These are phyloP conservation scores for Platichthys stellatus DNA, from an alignment of 2,113 vertebrate species.

Conservation along the genomic window DNA sequence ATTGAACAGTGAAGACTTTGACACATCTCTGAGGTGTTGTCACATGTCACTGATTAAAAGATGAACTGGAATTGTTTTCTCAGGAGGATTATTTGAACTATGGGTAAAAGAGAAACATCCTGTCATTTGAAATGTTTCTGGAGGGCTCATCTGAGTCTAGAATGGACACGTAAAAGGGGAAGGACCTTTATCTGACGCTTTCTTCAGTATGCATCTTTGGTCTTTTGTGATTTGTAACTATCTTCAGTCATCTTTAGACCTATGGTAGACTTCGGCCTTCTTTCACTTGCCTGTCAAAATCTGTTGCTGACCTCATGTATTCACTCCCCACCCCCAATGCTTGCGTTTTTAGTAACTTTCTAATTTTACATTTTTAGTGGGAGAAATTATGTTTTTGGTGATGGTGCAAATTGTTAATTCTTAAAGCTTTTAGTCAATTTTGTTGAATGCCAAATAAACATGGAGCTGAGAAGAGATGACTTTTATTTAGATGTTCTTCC, in stretches of 20 bases:
- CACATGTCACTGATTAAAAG: constrained; percentile 44
- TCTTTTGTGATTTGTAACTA: constrained; percentile 68
- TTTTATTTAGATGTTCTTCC: background rate
- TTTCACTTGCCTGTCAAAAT: constrained; percentile 30
- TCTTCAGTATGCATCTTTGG: constrained; percentile 69
- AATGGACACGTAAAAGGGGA: constrained; percentile 19
- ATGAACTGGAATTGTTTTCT: constrained; percentile 38
- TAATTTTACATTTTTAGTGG: constrained; percentile 85
- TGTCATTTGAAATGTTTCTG: constrained; percentile 1
- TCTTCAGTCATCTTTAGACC: constrained; percentile 51
- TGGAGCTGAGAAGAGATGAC: constrained; percentile 38
- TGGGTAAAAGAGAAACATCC: constrained; percentile 10
- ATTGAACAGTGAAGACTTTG: constrained; percentile 37
- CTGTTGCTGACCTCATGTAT: constrained; percentile 58
- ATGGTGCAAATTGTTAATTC: constrained; percentile 77
- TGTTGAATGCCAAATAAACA: constrained; percentile 84
- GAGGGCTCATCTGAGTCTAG: constrained; percentile 14
- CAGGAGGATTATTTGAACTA: constrained; percentile 42
- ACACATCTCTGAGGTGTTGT: constrained; percentile 32
- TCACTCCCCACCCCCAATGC: constrained; percentile 44
- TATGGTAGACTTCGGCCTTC: constrained; percentile 49
- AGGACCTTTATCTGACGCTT: constrained; percentile 24
- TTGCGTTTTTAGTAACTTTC: constrained; percentile 82
- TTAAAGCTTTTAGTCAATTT: constrained; percentile 85
- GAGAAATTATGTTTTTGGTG: constrained; percentile 78